Evolutionary conservation across 2,113 vertebrate species (phyloP).

Genomic region (Melanotaenia duboulayi): DNA sequence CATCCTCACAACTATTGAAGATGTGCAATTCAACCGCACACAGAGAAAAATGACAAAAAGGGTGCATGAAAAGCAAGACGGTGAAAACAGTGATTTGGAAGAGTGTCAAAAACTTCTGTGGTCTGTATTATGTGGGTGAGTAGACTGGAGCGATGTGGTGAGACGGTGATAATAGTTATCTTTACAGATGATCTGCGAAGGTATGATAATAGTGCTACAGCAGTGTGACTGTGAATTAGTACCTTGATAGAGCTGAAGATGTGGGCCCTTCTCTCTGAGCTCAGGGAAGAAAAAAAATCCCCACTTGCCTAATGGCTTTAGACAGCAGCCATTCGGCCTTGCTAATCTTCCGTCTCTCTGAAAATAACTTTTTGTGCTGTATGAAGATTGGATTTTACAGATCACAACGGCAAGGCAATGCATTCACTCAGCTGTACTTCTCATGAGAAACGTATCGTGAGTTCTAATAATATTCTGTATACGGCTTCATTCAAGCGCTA

Average conservation of each 20-base stretch:
- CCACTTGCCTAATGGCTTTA: conserved; percentile 82
- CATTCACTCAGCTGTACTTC: conserved; percentile 86
- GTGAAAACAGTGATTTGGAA: conserved; percentile 69
- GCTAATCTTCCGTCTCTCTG: conserved; percentile 83
- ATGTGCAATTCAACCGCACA: conserved; percentile 49
- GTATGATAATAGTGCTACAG: conserved; percentile 80
- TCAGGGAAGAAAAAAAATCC: conserved; percentile 65
- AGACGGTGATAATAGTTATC: conserved; percentile 82
- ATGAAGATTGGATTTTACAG: conserved; percentile 89
- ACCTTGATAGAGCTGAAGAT: conserved; percentile 75
- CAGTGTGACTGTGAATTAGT: conserved; percentile 78
- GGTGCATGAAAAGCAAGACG: conserved; percentile 57
- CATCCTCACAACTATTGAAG: conserved; percentile 35
- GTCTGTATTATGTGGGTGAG: conserved; percentile 79
- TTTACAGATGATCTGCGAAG: conserved; percentile 80
- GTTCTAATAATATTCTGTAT: conserved; percentile 90
- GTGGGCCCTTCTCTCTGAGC: conserved; percentile 73
- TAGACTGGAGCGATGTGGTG: conserved; percentile 72
- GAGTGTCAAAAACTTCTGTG: conserved; percentile 75
- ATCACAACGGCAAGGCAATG: conserved; percentile 85
- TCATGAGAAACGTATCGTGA: conserved; percentile 87
- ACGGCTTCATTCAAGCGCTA: conserved; percentile 85
- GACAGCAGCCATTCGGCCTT: conserved; percentile 83
- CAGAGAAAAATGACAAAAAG: conserved; percentile 63
- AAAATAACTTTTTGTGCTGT: conserved; percentile 86